phyloP scores from a whole-genome alignment of 2,797 vertebrate genomes.

The Muscicapa striata region DNA sequence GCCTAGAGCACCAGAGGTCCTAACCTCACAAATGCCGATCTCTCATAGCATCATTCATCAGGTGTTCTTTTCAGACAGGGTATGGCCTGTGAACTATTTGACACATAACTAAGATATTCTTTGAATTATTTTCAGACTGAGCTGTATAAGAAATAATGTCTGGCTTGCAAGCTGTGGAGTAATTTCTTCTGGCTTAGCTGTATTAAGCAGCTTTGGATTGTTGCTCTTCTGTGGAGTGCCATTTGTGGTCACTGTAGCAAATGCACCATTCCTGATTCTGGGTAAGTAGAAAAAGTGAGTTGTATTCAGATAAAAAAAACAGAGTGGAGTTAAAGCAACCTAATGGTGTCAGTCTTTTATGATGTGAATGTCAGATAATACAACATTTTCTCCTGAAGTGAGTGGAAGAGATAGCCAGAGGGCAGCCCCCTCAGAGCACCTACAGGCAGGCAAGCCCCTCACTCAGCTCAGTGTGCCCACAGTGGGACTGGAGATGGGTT shows the following conservation, averaged over 20 bases:
- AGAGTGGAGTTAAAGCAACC: background rate
- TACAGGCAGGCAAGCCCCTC: fast-evolving
- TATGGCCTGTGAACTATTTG: background rate
- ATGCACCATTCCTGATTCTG: slow-evolving; percentile 87
- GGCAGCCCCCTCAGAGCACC: background rate
- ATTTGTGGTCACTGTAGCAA: slow-evolving; percentile 84
- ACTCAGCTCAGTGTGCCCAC: fast-evolving
- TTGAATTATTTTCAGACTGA: slow-evolving; percentile 73
- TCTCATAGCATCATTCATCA: too few species aligned
- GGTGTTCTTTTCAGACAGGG: background rate
- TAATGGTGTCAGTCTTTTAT: background rate
- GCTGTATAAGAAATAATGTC: slow-evolving; percentile 83
- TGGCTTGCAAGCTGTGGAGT: slow-evolving; percentile 84
- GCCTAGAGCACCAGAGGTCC: too few species aligned
- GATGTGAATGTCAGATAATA: background rate
- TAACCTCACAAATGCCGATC: too few species aligned
- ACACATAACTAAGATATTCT: background rate
- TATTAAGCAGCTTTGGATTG: slow-evolving; percentile 84
- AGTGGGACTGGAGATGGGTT: background rate
- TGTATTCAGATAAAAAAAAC: background rate
- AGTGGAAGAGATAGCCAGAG: background rate
- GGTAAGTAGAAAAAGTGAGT: slow-evolving; percentile 71
- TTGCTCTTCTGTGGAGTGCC: slow-evolving; percentile 81
- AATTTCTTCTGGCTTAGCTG: slow-evolving; percentile 79
- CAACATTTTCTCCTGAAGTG: background rate